A percentile compares a stretch with the other conserved stretches of the same genome.
These are phyloP conservation scores for Lordiphosa mommai DNA, from an alignment of 1,140 invertebrate species.

Conservation along the genomic window DNA sequence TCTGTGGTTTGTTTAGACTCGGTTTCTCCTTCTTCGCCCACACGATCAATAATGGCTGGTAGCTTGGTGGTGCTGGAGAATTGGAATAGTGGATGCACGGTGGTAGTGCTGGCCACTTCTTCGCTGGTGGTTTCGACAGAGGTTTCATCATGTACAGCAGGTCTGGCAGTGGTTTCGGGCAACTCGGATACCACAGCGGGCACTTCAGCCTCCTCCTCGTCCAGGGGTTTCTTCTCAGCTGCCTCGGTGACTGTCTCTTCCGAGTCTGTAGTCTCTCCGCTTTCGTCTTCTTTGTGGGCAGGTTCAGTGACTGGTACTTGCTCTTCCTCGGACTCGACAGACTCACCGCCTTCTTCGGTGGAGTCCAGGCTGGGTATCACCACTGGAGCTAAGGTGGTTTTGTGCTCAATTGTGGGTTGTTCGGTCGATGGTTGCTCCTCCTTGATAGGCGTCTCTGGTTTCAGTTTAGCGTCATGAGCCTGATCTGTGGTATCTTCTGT, in stretches of 20 bases:
- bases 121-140: conserved; percentile 39
- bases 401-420: conserved; percentile 22
- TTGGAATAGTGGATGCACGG: conserved; percentile 65
- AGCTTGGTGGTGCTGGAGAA: conserved; percentile 34
- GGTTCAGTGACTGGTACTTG: conserved; percentile 24
- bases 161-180: conserved; percentile 17
- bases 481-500: conserved; percentile 40
- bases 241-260: conserved; percentile 20
- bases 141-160: conserved; percentile 28
- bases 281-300: conserved; percentile 30
- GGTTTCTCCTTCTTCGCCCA: conserved; percentile 32
- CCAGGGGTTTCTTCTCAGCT: conserved; percentile 32
- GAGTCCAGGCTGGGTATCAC: conserved; percentile 58
- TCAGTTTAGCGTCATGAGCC: conserved; percentile 30
- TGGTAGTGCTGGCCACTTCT: conserved; percentile 31
- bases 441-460: conserved; percentile 29
- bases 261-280: conserved; percentile 20
- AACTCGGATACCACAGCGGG: conserved; percentile 48
- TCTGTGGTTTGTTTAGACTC: conserved; percentile 20
- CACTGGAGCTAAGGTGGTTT: conserved; percentile 30
- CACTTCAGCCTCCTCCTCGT: conserved; percentile 27
- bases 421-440: conserved; percentile 32
- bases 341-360: conserved; percentile 57
- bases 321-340: conserved; percentile 70
- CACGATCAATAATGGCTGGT: conserved; percentile 39